Percentiles rank a stretch among this genome's conserved stretches.
These are phyloP conservation scores for Anodontia alba DNA, from an alignment of 2,888 invertebrate genomes.

Conservation along the genomic window DNA sequence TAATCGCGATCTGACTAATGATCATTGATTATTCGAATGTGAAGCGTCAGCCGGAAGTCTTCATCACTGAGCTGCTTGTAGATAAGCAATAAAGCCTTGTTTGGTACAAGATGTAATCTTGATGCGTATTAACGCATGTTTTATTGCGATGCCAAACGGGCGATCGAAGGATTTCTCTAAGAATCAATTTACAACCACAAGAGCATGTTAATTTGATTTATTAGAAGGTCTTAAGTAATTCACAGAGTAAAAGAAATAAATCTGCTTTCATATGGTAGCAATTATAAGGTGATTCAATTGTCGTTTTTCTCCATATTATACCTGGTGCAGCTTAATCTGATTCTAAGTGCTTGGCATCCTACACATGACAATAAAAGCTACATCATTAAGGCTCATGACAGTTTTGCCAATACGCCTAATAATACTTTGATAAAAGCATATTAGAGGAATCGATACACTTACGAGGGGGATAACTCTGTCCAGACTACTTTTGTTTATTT, in stretches of 20 bases:
- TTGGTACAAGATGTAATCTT: slow-evolving; percentile 14
- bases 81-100: slow-evolving; percentile 38
- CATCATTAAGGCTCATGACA: too few relatives aligned
- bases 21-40: slow-evolving; percentile 44
- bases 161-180: background rate
- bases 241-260: slow-evolving; percentile 14
- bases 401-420: too few relatives aligned
- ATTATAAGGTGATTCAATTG: slow-evolving; percentile 20
- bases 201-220: slow-evolving; percentile 16
- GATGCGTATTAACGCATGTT: slow-evolving; percentile 10
- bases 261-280: slow-evolving; percentile 13
- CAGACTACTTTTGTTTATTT: too few relatives aligned
- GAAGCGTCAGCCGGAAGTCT: slow-evolving; percentile 47
- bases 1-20: slow-evolving; percentile 46
- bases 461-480: too few relatives aligned
- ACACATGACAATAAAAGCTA: background rate
- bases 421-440: too few relatives aligned
- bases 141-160: slow-evolving; percentile 1
- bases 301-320: background rate
- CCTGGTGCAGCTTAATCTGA: background rate
- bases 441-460: too few relatives aligned
- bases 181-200: slow-evolving; percentile 18
- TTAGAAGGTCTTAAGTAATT: slow-evolving; percentile 14
- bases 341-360: slow-evolving; percentile 16
- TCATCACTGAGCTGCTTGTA: slow-evolving; percentile 36